Evolutionary conservation across 2,888 invertebrate genomes (phyloP).

Genomic region (Drosophila mettleri): DNA sequence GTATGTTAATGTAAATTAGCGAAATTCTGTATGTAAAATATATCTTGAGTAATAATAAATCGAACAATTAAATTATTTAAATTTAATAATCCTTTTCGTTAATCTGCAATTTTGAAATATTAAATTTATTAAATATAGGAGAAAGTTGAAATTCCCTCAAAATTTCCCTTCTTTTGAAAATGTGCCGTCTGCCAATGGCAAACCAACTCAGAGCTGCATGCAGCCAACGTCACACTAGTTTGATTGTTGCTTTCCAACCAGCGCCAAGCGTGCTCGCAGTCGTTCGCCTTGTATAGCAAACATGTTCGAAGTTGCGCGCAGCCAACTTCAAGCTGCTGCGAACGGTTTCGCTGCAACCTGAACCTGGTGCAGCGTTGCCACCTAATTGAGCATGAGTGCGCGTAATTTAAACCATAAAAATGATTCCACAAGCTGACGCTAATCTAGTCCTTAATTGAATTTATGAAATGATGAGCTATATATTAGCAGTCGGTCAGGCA

Average conservation of each 20-base stretch:
- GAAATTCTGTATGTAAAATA: too few species aligned
- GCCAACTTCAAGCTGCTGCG: conserved; percentile 19
- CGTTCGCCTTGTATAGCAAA: not conserved
- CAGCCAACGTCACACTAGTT: conserved; percentile 14
- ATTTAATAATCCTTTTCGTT: not conserved
- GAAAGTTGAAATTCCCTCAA: not conserved
- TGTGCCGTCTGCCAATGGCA: conserved; percentile 2
- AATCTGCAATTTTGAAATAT: too few species aligned
- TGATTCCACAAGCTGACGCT: not conserved
- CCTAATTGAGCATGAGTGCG: conserved; percentile 6
- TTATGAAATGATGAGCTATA: not conserved
- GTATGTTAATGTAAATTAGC: not conserved
- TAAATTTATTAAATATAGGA: too few species aligned
- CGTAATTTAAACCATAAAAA: conserved; percentile 18
- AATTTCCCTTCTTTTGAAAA: conserved; percentile 31
- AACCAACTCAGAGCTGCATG: not conserved
- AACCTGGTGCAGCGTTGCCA: conserved; percentile 33
- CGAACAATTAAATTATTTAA: not conserved
- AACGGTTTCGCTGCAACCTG: conserved; percentile 5
- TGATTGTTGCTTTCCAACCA: conserved; percentile 5
- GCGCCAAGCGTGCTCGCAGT: not conserved
- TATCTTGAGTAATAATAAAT: too few species aligned
- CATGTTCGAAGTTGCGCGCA: not conserved
- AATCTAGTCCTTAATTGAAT: not conserved
- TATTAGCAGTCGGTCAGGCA: conserved; percentile 15